phyloP scores from a whole-genome alignment of 2,113 vertebrate genomes.

The Grammomys surdaster region DNA sequence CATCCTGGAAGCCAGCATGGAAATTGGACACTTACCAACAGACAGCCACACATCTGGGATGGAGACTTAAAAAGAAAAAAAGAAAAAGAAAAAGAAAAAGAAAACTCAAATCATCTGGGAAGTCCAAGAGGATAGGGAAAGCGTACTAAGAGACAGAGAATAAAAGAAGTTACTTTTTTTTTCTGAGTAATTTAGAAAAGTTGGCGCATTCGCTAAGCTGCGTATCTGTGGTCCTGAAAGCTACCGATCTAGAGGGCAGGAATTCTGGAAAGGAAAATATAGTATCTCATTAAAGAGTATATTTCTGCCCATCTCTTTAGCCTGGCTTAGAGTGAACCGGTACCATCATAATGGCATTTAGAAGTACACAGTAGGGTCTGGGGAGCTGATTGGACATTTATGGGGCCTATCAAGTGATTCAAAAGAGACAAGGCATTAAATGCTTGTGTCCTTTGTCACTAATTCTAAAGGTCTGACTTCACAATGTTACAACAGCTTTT shows the following conservation, averaged over 20 bases:
- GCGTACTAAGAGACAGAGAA: not conserved
- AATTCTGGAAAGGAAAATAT: not conserved
- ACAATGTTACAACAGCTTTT: too few relatives aligned
- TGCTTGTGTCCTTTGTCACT: not conserved
- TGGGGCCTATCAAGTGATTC: not conserved
- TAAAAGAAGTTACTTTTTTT: not conserved
- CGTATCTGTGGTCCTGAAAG: not conserved
- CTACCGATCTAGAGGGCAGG: not conserved
- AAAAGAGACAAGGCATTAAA: not conserved
- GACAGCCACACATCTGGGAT: too few relatives aligned
- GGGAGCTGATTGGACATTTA: not conserved
- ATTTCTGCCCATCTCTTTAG: not conserved
- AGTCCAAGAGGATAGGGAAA: not conserved
- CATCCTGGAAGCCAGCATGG: too few relatives aligned
- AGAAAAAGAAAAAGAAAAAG: not conserved
- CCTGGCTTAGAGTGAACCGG: not conserved
- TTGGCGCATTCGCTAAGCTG: not conserved
- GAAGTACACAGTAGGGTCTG: not conserved
- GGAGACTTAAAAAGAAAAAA: not conserved
- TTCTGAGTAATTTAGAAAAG: not conserved
- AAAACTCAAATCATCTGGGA: not conserved
- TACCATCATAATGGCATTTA: rapidly evolving
- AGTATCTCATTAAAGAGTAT: not conserved
- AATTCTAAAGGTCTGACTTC: not conserved
- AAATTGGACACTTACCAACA: not conserved